Percentiles rank a stretch among this genome's conserved stretches.
Conservation (phyloP, 1,140 invertebrate genomes). For the Apis mellifera region Amel_HAv3.1 CM009933.2:8217001-8217500, state of each 20-base stretch:
- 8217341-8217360: not conserved
- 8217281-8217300: not conserved
- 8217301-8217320: not conserved
- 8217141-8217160: slow-evolving; percentile 80
- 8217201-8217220: slow-evolving; percentile 23
- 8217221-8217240: slow-evolving; percentile 18
- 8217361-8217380: not conserved
- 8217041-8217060: not conserved
- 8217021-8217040: not conserved
- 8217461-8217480: not conserved
- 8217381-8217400: not conserved
- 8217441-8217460: not conserved
- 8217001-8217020: slow-evolving; percentile 18
- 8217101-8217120: slow-evolving; percentile 68
- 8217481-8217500: not conserved
- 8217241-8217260: slow-evolving; percentile 20
- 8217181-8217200: slow-evolving; percentile 63
- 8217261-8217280: not conserved
- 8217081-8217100: slow-evolving; percentile 66
- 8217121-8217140: slow-evolving; percentile 74
- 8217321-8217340: not conserved
- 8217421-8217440: not conserved
- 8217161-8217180: slow-evolving; percentile 78
- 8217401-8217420: not conserved
- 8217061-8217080: slow-evolving; percentile 35